Evolutionary conservation across 2,888 invertebrate species (phyloP).

Genomic region (Lordiphosa andalusiaca): DNA sequence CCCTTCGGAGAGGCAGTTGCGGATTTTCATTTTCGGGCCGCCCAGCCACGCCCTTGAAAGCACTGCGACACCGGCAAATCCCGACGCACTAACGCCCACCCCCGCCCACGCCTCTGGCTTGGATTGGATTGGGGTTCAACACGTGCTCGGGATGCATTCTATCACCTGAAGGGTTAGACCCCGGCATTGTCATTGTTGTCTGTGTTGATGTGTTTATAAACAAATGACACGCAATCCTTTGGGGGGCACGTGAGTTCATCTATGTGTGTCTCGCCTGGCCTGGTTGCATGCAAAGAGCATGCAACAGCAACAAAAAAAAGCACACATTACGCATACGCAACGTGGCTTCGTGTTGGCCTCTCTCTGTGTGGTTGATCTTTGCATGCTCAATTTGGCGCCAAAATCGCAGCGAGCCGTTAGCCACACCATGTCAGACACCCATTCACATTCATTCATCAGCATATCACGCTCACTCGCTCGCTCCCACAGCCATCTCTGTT

Average conservation of each 20-base stretch:
- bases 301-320: conserved; percentile 7
- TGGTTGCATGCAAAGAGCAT: conserved; percentile 44
- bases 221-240: conserved; percentile 77
- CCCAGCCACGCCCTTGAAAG: conserved; percentile 23
- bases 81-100: conserved; percentile 8
- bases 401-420: conserved; percentile 53
- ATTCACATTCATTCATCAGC: conserved; percentile 48
- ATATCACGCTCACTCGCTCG: conserved; percentile 22
- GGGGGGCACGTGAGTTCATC: conserved; percentile 35
- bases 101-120: too few relatives aligned
- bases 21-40: conserved; percentile 26
- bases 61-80: conserved; percentile 19
- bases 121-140: too few relatives aligned
- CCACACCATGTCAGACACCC: conserved; percentile 21
- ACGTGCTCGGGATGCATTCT: conserved; percentile 11
- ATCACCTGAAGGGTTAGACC: conserved; percentile 4
- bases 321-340: conserved; percentile 62
- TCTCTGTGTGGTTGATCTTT: conserved; percentile 50
- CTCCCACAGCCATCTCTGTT: conserved; percentile 17
- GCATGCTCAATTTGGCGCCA: conserved; percentile 67
- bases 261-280: conserved; percentile 25
- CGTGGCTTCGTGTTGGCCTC: conserved; percentile 26
- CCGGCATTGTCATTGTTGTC: conserved; percentile 14
- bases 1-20: conserved; percentile 7
- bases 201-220: conserved; percentile 72